phyloP scores from a whole-genome alignment of 1,140 invertebrate genomes.

The Drosophila kanapiae region DNA sequence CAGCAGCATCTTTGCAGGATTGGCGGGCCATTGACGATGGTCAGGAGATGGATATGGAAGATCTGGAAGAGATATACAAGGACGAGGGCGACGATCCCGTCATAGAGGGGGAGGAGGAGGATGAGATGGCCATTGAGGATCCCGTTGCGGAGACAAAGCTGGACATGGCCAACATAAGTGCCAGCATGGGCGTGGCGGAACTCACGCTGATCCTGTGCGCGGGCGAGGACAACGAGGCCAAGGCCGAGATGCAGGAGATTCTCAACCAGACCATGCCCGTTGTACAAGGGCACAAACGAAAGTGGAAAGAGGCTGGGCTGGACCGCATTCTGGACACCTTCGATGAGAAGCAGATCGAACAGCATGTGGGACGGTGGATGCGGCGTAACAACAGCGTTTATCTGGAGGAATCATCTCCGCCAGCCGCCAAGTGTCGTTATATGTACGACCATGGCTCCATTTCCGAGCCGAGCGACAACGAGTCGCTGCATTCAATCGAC shows the following conservation, averaged over 20 bases:
- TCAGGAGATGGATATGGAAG: slow-evolving; percentile 8
- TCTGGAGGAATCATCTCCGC: slow-evolving; percentile 12
- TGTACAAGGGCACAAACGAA: slow-evolving; percentile 69
- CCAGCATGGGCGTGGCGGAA: slow-evolving; percentile 42
- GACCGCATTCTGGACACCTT: slow-evolving; percentile 73
- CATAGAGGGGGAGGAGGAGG: slow-evolving; percentile 28
- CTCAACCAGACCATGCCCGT: slow-evolving; percentile 72
- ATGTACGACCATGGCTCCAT: not conserved
- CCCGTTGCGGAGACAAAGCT: slow-evolving; percentile 16
- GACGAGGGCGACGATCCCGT: slow-evolving; percentile 22
- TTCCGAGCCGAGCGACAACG: slow-evolving; percentile 36
- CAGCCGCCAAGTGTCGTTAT: not conserved
- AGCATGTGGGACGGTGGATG: slow-evolving; percentile 71
- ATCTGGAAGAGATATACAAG: slow-evolving; percentile 39
- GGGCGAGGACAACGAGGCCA: slow-evolving; percentile 35
- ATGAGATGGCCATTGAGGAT: slow-evolving; percentile 33
- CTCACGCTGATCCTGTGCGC: slow-evolving; percentile 49
- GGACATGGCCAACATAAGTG: slow-evolving; percentile 30
- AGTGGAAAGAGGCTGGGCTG: slow-evolving; percentile 67
- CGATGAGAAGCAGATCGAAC: slow-evolving; percentile 70
- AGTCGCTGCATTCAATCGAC: slow-evolving; percentile 73
- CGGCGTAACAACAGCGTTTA: slow-evolving; percentile 62
- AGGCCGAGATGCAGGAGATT: slow-evolving; percentile 55
- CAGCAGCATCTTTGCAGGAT: slow-evolving; percentile 14
- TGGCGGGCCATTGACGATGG: slow-evolving; percentile 12